Percentiles rank a stretch among this genome's conserved stretches.
These are phyloP conservation scores for Atta texana DNA, from an alignment of 1,140 invertebrate genomes.

Conservation along the genomic window DNA sequence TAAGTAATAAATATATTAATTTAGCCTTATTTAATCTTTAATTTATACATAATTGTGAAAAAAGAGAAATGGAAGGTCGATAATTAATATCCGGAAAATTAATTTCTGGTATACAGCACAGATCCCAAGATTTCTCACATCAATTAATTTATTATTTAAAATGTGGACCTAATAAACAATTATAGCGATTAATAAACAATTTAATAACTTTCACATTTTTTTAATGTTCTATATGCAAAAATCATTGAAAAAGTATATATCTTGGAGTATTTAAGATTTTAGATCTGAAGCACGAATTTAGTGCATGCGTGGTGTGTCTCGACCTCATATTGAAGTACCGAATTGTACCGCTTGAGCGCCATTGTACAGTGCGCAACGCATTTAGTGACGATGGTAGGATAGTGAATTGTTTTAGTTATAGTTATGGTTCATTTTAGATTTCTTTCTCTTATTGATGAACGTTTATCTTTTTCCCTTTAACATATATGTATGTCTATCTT, in stretches of 20 bases:
- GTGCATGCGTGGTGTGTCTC: too few species aligned
- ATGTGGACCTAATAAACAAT: slow-evolving; percentile 21
- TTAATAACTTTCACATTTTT: neutral
- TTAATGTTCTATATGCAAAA: too few species aligned
- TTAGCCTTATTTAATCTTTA: too few species aligned
- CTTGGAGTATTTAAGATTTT: too few species aligned
- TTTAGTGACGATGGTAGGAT: too few species aligned
- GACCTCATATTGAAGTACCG: too few species aligned
- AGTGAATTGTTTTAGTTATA: too few species aligned
- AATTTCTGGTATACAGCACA: slow-evolving; percentile 63
- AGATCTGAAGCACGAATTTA: too few species aligned
- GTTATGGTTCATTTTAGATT: too few species aligned
- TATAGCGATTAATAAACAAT: slow-evolving; percentile 4
- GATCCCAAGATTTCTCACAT: slow-evolving; percentile 63
- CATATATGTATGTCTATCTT: neutral
- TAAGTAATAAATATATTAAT: neutral
- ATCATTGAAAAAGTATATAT: too few species aligned
- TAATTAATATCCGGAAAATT: slow-evolving; percentile 66
- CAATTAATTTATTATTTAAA: slow-evolving; percentile 77
- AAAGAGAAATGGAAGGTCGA: neutral
- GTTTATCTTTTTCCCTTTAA: neutral
- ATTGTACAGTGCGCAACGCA: too few species aligned
- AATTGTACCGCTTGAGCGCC: too few species aligned
- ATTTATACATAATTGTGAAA: neutral
- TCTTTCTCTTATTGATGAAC: neutral